Percentiles rank a stretch among this genome's conserved stretches.
Evolutionary conservation across 2,888 invertebrate genomes (phyloP).

Genomic region (Carabus problematicus): DNA sequence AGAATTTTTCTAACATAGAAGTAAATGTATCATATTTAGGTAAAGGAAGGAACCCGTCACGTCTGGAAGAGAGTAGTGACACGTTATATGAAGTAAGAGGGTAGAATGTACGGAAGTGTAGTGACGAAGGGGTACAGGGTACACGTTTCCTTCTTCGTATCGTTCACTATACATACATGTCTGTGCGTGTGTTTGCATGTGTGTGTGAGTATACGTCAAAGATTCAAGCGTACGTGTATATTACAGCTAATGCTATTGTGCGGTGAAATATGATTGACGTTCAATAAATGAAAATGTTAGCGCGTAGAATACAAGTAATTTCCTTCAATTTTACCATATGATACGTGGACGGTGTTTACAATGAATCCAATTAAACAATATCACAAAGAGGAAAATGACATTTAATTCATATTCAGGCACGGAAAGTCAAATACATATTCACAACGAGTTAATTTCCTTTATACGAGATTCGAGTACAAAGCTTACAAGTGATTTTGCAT

Average conservation of each 20-base stretch:
- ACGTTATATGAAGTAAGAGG: slow-evolving; percentile 3
- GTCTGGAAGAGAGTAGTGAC: slow-evolving; percentile 1
- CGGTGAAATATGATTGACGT: slow-evolving; percentile 26
- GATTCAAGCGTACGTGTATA: slow-evolving; percentile 7
- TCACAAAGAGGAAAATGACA: background rate
- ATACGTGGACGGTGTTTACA: slow-evolving; percentile 34
- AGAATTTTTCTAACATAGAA: background rate
- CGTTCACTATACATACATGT: background rate
- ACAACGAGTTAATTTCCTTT: too few relatives aligned
- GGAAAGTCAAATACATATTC: too few relatives aligned
- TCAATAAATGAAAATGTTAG: slow-evolving; percentile 26
- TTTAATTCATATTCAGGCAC: background rate
- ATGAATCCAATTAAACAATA: slow-evolving; percentile 25
- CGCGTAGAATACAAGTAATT: slow-evolving; percentile 29
- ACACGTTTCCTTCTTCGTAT: background rate
- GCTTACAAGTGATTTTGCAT: too few relatives aligned
- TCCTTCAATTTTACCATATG: slow-evolving; percentile 31
- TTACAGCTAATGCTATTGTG: slow-evolving; percentile 22
- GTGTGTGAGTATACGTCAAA: slow-evolving; percentile 5
- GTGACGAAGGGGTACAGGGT: background rate
- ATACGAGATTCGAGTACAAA: too few relatives aligned
- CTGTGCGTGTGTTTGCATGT: background rate
- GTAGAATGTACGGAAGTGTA: background rate
- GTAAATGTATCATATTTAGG: slow-evolving; percentile 4
- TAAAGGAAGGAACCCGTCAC: background rate